phyloP scores from a whole-genome alignment of 2,888 invertebrate species.

The Anticlea derivata region DNA sequence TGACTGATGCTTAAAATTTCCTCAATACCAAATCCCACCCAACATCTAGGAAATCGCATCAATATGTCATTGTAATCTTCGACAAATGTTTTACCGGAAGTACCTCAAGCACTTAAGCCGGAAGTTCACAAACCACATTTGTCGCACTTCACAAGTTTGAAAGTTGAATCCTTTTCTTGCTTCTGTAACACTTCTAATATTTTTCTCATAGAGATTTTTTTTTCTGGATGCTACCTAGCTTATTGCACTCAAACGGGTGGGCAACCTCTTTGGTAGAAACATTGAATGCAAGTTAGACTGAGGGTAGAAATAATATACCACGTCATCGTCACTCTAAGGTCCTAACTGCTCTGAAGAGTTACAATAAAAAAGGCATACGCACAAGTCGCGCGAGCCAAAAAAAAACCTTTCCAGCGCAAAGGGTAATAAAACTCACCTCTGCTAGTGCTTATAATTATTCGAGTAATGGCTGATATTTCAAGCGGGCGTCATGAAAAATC shows the following conservation, averaged over 20 bases:
- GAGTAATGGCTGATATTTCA: slow-evolving; percentile 46
- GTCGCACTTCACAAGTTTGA: not conserved
- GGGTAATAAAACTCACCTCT: slow-evolving; percentile 41
- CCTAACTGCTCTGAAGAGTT: no score
- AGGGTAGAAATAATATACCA: no score
- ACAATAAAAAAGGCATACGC: no score
- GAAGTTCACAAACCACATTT: slow-evolving; percentile 4
- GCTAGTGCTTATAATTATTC: slow-evolving; percentile 44
- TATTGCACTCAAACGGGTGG: no score
- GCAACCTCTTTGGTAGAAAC: no score
- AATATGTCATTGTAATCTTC: slow-evolving; percentile 2
- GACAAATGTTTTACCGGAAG: slow-evolving; percentile 9
- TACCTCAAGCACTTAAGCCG: not conserved
- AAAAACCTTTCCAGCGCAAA: slow-evolving; percentile 13
- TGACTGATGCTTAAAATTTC: not conserved
- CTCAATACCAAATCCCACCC: not conserved
- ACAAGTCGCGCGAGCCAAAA: no score
- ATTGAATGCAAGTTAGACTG: no score
- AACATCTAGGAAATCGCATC: not conserved
- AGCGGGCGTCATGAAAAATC: slow-evolving; percentile 46
- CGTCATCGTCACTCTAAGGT: no score
- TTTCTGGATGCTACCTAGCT: no score
- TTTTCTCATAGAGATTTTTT: no score
- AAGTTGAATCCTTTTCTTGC: slow-evolving; percentile 1
- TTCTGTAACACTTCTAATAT: no score